These are phyloP conservation scores for Catostylus mosaicus DNA, from an alignment of 30 jellyfish, hydroid and myxozoan species.

Conservation along the genomic window DNA sequence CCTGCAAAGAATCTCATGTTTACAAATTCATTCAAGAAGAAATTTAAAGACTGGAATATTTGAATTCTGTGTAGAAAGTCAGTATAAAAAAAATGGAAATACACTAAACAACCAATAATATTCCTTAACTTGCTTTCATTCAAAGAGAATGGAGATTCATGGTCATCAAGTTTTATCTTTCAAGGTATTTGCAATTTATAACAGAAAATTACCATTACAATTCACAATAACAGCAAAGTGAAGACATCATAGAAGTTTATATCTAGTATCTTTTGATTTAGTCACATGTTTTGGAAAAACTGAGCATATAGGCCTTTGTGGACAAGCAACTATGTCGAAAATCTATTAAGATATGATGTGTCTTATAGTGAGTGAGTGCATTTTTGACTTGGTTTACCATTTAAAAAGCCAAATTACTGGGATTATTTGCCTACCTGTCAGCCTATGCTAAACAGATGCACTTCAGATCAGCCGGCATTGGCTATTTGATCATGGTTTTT, in stretches of 20 bases:
- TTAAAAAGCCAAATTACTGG: neutral
- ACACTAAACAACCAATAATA: neutral
- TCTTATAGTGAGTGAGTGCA: neutral
- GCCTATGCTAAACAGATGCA: too few species aligned
- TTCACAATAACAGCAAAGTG: neutral
- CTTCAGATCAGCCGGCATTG: too few species aligned
- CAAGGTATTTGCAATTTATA: neutral
- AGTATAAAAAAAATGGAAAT: neutral
- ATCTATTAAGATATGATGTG: too few species aligned
- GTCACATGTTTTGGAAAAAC: too few species aligned
- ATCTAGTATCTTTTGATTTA: too few species aligned
- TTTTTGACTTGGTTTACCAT: neutral
- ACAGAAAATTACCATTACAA: too few species aligned
- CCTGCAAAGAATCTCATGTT: slow-evolving; percentile 15
- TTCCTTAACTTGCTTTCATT: neutral
- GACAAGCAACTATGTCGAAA: neutral
- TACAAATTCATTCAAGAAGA: neutral
- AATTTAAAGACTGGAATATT: neutral
- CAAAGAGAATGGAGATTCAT: neutral
- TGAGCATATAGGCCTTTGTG: neutral
- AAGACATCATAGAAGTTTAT: too few species aligned
- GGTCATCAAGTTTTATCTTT: neutral
- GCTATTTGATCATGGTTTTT: neutral
- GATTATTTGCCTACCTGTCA: too few species aligned
- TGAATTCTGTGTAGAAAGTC: neutral